Evolutionary conservation across 2,888 invertebrate genomes (phyloP), one percentile per base, ranked within the genome.

Genomic region (Conus canariensis): DNA sequence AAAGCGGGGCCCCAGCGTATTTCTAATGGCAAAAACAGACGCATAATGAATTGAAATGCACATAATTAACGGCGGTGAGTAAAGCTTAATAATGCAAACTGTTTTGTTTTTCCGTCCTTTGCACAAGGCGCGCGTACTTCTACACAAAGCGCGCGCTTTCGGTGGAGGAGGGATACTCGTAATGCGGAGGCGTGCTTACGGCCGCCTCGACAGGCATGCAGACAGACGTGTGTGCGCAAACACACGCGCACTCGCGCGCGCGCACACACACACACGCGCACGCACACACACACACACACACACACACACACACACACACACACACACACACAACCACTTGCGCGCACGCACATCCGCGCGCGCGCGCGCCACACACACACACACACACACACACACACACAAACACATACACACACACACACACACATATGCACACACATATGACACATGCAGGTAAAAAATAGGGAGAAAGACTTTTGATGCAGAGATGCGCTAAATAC

Each of bases 1-100:
- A 83, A 83, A 83, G 19, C 58, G 80, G 45, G 45, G 45, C 14
- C 80, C 10, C 30, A 19, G 6, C 30, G 58, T 58, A 83, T 83
- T 83, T 83, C 25, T 56, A 56, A 56, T 56, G 58, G 58, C 30
- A 86, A 64, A 86, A 64, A 86, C 30, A 45, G 86, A 30, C 67
- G 64, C 30, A 12, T 86, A 67, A 86, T 86, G 64, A 86, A 86
- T 86, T 86, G 86, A 64, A 86, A 86, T 60, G 86, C 67, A 25
- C 86, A 86, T 86, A 67, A 67, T 86, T 86, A 86, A 86, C 60
- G 59, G 5, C 67, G 82, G 56, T 22, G 82, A 83, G 58, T 58
- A 58, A 56, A 58, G 82, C 30, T 19, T 83, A 83, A 83, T 83
- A 58, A 56, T 19, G 82, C 5, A 22, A 56, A 58, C 58, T 8